phyloP scores from a whole-genome alignment of 2,113 vertebrate genomes.

The Caranx ignobilis region DNA sequence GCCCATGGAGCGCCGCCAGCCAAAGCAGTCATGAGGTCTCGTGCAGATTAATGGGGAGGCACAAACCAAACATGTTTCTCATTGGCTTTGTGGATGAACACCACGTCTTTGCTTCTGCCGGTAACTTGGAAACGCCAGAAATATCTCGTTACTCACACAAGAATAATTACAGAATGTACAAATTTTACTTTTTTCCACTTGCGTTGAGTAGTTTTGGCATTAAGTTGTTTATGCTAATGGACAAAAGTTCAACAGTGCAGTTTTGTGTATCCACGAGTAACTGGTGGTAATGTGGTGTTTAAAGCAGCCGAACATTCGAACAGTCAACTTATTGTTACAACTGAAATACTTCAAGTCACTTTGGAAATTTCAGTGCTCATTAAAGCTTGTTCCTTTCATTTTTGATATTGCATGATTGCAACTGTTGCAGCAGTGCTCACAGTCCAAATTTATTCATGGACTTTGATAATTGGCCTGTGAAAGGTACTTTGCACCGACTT shows the following conservation, averaged over 20 bases:
- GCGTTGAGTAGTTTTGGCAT: conserved; percentile 63
- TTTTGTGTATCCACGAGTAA: conserved; percentile 46
- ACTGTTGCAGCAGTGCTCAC: conserved; percentile 1
- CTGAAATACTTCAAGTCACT: conserved; percentile 13
- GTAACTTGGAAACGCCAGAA: conserved; percentile 69
- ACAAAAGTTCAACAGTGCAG: conserved; percentile 37
- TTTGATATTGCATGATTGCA: neutral
- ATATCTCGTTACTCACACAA: conserved; percentile 80
- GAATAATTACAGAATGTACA: conserved; percentile 78
- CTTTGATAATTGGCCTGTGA: neutral
- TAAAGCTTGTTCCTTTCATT: neutral
- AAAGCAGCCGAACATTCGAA: conserved; percentile 45
- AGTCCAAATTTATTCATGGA: neutral
- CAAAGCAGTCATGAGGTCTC: conserved; percentile 72
- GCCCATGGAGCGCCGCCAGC: conserved; percentile 67
- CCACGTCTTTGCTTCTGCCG: conserved; percentile 70
- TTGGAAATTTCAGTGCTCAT: neutral
- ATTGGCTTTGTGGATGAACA: conserved; percentile 73
- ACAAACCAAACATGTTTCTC: conserved; percentile 79
- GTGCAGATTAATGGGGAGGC: conserved; percentile 78
- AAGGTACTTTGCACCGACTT: neutral
- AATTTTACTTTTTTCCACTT: conserved; percentile 64
- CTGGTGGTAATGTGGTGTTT: conserved; percentile 23
- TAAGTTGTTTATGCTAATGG: conserved; percentile 25
- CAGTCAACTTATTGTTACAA: conserved; percentile 31